phyloP scores from a whole-genome alignment of 2,888 invertebrate species.

The Helobdella robusta region DNA sequence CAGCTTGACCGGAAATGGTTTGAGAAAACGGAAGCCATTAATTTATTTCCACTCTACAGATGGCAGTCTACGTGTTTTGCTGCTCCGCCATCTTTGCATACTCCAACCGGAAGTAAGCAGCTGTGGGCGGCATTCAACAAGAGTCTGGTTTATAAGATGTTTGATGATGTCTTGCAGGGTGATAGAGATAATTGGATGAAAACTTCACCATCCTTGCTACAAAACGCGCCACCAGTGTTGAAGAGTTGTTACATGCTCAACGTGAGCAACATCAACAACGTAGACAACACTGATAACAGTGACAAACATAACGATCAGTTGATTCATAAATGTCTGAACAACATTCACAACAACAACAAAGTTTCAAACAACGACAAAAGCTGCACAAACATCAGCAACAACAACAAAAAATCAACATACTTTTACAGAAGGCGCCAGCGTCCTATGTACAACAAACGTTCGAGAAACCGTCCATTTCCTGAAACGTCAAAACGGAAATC shows the following conservation, averaged over 20 bases:
- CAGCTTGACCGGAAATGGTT: no score
- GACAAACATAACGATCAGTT: background rate
- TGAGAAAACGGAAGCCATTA: no score
- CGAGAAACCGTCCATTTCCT: background rate
- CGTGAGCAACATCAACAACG: background rate
- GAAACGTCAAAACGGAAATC: background rate
- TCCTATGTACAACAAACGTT: background rate
- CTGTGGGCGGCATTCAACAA: slow-evolving; percentile 28
- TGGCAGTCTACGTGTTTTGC: no score
- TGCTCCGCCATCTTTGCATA: no score
- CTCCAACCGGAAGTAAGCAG: slow-evolving; percentile 15
- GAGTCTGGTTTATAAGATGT: slow-evolving; percentile 23
- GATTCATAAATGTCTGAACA: background rate
- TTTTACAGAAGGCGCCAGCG: slow-evolving; percentile 6
- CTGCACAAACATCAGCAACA: background rate
- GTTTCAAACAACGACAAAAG: background rate
- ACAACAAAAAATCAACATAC: background rate
- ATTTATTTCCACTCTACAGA: no score
- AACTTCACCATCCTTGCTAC: background rate
- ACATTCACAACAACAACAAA: background rate
- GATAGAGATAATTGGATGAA: slow-evolving; percentile 4
- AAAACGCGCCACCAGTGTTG: background rate
- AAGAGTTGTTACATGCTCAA: background rate
- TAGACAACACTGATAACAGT: background rate
- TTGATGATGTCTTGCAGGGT: slow-evolving; percentile 19